A percentile compares a stretch with the other conserved stretches of the same genome.
Conservation (phyloP, 2,797 vertebrate genomes). For the Sebastes ruberrimus region DNA sequence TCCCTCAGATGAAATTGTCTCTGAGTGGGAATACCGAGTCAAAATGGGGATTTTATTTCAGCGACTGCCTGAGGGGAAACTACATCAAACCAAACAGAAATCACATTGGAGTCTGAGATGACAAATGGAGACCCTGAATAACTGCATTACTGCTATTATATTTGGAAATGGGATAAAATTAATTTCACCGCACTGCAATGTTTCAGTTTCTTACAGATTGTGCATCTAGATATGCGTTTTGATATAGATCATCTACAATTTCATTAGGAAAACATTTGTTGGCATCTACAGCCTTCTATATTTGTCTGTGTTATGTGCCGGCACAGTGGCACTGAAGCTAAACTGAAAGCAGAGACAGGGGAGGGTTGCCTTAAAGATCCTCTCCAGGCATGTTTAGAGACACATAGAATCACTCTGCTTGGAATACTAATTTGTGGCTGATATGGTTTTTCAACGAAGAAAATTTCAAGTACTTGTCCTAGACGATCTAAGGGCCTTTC, state of each 20-base stretch:
- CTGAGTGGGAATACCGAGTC: slow-evolving; percentile 49
- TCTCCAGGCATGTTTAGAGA: background rate
- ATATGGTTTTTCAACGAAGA: background rate
- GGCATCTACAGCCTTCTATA: slow-evolving; percentile 11
- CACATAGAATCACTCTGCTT: background rate
- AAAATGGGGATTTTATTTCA: slow-evolving; percentile 71
- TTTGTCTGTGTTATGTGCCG: slow-evolving; percentile 35
- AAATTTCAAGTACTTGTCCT: background rate
- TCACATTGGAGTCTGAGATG: slow-evolving; percentile 71
- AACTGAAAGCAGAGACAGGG: background rate
- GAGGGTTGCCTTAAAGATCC: background rate
- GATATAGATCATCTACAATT: slow-evolving; percentile 58
- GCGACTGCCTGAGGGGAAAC: slow-evolving; percentile 70
- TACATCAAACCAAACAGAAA: slow-evolving; percentile 71
- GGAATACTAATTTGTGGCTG: background rate
- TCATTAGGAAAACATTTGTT: slow-evolving; percentile 54
- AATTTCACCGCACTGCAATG: slow-evolving; percentile 54
- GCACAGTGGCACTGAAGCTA: background rate
- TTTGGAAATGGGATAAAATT: slow-evolving; percentile 66
- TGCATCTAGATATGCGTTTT: slow-evolving; percentile 40
- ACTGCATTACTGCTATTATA: slow-evolving; percentile 70
- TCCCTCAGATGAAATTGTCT: slow-evolving; percentile 45
- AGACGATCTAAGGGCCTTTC: too few relatives aligned
- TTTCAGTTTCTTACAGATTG: slow-evolving; percentile 59
- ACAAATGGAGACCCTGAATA: slow-evolving; percentile 71